Base-by-base conservation (phyloP, 92 coral and sea anemone genomes). In the Siderastrea radians region DNA sequence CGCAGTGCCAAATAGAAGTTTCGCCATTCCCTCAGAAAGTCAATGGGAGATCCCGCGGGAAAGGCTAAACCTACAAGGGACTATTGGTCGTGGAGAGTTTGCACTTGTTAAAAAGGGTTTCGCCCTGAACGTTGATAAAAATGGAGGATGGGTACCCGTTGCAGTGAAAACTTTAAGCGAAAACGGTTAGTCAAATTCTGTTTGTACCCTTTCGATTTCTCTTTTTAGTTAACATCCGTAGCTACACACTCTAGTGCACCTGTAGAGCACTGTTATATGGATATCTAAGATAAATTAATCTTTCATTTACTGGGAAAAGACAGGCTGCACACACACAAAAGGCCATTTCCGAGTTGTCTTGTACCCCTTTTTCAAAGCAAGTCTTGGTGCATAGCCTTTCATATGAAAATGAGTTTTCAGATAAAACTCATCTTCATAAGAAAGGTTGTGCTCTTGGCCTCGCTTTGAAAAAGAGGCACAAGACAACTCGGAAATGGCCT, bases 81-180 rank as follows among this genome's bases (percentile, higher is more conserved):
- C 74, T 11, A 81, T 81, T n/a, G 77, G 77, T 13, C 66, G 63
- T 0, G 86, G 86, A 17, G 77, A 81, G 74, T 81, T 68, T 11
- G 86, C 68, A 15, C 77, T 81, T 57, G 67, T 81, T 55, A 81
- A 68, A 68, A 81, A 68, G 44, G 86, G 86, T 10, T 14, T 49
- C 44, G 86, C 86, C 6, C 17, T 81, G 44, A 58, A 69, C 57
- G 77, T 81, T 59, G 70, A 46, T 14, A 46, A 81, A 38, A 49
- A 45, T 3, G 86, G 86, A 15, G 77, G 77, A 54, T 81, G 86
- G 86, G 74, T 46, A 9, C 55, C 51, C 8, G 86, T 81, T 57
- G 77, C 86, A 57, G 77, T 81, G 51, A 81, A 81, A 81, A 81
- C 77, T 7, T 45, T 81, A 53, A 57, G 55, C 59, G 63, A 46